Conservation (phyloP, 2,888 invertebrate species). For the Thymelicus lineola region DNA sequence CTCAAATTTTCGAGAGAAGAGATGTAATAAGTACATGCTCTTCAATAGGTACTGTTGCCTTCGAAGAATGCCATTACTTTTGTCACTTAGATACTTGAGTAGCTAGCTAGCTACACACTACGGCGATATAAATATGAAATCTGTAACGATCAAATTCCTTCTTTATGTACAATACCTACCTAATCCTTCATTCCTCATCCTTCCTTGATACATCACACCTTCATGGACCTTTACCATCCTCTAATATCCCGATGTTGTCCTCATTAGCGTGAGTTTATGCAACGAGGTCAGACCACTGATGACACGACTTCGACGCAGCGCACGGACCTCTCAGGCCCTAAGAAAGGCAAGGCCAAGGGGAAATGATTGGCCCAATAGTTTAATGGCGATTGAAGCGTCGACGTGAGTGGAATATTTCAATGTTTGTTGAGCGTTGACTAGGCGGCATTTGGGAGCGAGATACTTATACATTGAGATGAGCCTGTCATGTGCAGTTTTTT, state of each 20-base stretch:
- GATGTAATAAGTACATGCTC: too few species aligned
- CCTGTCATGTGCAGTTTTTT: not conserved
- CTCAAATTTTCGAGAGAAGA: too few species aligned
- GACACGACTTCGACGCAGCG: constrained; percentile 21
- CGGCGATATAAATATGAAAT: too few species aligned
- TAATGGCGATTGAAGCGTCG: constrained; percentile 1
- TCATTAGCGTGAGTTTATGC: constrained; percentile 16
- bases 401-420: constrained; percentile 12
- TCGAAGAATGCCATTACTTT: too few species aligned
- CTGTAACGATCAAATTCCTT: too few species aligned
- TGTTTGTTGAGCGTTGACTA: not conserved
- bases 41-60: too few species aligned
- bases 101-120: too few species aligned
- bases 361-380: constrained; percentile 37
- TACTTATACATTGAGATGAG: too few species aligned
- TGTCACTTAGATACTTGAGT: too few species aligned
- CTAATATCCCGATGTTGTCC: constrained; percentile 8
- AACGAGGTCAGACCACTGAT: constrained; percentile 14
- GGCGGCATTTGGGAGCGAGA: not conserved
- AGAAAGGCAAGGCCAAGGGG: constrained; percentile 40
- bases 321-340: constrained; percentile 11
- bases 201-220: too few species aligned
- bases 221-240: not conserved
- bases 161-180: too few species aligned
- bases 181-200: not conserved